Base-by-base conservation (phyloP, 2,888 invertebrate species). In the Hyalella azteca region DNA sequence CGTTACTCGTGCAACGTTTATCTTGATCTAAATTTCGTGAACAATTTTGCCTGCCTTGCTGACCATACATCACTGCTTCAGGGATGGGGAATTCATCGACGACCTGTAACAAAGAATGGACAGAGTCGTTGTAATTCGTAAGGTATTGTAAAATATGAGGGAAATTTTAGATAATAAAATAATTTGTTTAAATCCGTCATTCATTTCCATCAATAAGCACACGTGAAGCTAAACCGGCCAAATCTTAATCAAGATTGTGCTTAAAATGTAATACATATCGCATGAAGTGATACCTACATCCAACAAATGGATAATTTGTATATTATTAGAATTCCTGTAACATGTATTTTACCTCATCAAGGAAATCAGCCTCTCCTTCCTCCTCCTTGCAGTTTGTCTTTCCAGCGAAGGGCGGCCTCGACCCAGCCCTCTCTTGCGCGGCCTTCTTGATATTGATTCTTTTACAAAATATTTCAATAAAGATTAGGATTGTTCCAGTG, bases 401-500 rank as follows among this genome's bases (percentile, higher is more conserved):
- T 3, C 36, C 13, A 4, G 36, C 19, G 2, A 7, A n/a, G 0
- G 32, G 13, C 13, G 36, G n/a, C 4, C 36, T 66, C 13, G 66
- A 22, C 19, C 9, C n/a, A 7, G 32, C 36, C 19, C 39, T 66
- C 36, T 66, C 29, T 36, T 36, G 7, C 1, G 29, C 66, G 0
- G 66, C 66, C 11, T 66, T 66, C 36, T 66, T 66, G 32, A 66
- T 32, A 22, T 29, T 66, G 66, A 66, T n/a, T 66, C 66, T 66
- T 36, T 66, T 66, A 19, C 39, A 66, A 36, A 22, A 66, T 36
- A 75, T 75, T 45, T 75, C 75, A 9, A 75, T 45, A 45, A 41
- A 26, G 3, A 75, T 29, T 0, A 75, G 29, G 9, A 75, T 45
- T 15, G 36, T 41, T 1, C 75, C 75, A 45, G 41, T 75, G 40